Evolutionary conservation across 1,140 invertebrate species (phyloP).

Genomic region (Cardiocondyla obscurior): DNA sequence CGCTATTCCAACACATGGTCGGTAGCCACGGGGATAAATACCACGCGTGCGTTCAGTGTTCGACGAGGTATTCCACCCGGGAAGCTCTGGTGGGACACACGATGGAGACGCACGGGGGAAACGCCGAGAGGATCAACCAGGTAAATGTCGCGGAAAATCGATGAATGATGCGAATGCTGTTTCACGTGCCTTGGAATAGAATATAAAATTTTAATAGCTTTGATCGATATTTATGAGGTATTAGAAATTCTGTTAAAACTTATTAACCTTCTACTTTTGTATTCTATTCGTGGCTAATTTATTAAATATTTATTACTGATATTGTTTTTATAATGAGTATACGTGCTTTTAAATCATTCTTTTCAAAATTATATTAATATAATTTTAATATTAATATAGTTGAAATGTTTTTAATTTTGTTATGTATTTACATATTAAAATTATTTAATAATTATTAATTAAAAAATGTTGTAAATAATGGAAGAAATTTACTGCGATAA

Average conservation of each 20-base stretch:
- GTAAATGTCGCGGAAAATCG: slow-evolving; percentile 46
- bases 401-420: neutral
- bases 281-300: neutral
- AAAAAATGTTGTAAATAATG: neutral
- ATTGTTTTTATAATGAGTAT: neutral
- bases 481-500: neutral
- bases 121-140: slow-evolving; percentile 58
- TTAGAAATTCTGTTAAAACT: neutral
- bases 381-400: neutral
- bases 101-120: slow-evolving; percentile 72
- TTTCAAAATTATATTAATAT: neutral
- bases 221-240: neutral
- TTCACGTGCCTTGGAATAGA: slow-evolving; percentile 3
- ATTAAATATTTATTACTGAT: neutral
- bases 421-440: neutral
- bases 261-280: neutral
- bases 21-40: slow-evolving; percentile 79
- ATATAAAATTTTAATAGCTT: neutral
- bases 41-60: slow-evolving; percentile 79
- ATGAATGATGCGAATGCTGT: neutral
- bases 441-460: neutral
- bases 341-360: neutral
- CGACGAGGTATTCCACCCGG: slow-evolving; percentile 78
- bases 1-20: slow-evolving; percentile 80
- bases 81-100: slow-evolving; percentile 76